Base-by-base conservation (phyloP, 2,888 invertebrate species). In the Volucella bombylans region DNA sequence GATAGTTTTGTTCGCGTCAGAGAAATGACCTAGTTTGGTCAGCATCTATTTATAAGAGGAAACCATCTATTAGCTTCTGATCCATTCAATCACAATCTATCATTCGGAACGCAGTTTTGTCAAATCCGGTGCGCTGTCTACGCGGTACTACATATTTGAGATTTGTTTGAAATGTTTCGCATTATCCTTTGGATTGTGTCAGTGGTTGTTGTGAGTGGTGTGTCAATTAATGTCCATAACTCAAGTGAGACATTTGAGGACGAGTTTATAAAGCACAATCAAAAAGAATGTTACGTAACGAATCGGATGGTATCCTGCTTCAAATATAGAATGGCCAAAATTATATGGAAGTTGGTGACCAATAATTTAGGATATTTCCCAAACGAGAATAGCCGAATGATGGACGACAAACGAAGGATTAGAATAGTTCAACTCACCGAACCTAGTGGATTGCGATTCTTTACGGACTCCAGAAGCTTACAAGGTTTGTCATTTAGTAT, bases 301-400 rank as follows among this genome's bases (percentile, higher is more conserved):
- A 89, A 89, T 4, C 89, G 88, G 43, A 81, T 91, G 38, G 87
- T 90, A 45, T 89, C 91, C 62, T 91, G 91, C 87, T 88, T 91
- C 14, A 91, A 91, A 86, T 91, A 91, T 71, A 90, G 89, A 78
- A 88, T 89, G 12, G 89, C 90, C 1, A 90, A 89, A 71, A 87
- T 90, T 4, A 76, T 91, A 41, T 90, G 90, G 90, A 90, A 89
- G 69, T 67, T 91, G 73, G 91, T 91, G 59, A 90, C 90, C 15
- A 91, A 91, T 67, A 87, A 89, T 47, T 68, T 90, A 81, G 90
- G 90, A 38, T 91, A 90, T 82, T 91, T 91, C 79, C 90, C 90
- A 68, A 89, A 88, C 55, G 91, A 91, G 73, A 88, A 89, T 65
- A 89, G 89, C 39, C 90, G 90, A 31, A 86, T 88, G 15, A 65